phyloP scores from a whole-genome alignment of 2,888 invertebrate genomes.

The Pristionchus mayeri region DNA sequence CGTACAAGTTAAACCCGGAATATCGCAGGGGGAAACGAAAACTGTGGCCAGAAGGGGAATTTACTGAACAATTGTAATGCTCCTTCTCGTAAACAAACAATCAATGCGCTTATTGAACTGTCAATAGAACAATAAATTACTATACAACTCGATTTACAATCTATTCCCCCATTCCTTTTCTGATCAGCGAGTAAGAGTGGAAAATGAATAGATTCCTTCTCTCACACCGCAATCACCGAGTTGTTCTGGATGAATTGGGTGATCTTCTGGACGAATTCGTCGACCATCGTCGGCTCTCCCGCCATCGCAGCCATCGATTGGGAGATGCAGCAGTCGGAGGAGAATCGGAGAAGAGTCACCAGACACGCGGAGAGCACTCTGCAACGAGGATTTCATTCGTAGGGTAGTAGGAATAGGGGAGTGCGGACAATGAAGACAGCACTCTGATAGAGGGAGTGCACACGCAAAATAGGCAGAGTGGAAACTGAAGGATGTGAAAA shows the following conservation, averaged over 20 bases:
- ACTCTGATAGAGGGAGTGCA: no score
- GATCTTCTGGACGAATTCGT: slow-evolving; percentile 50
- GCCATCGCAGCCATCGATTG: slow-evolving; percentile 53
- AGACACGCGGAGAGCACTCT: slow-evolving; percentile 58
- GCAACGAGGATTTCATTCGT: slow-evolving; percentile 5
- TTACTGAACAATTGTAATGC: no score
- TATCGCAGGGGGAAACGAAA: no score
- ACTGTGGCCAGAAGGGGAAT: no score
- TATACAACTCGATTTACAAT: no score
- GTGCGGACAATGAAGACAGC: not conserved
- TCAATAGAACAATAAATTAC: no score
- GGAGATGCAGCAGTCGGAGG: slow-evolving; percentile 40
- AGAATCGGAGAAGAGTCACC: slow-evolving; percentile 59
- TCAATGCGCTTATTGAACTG: no score
- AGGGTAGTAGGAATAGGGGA: not conserved
- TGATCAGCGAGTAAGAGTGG: not conserved
- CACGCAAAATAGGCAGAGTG: no score
- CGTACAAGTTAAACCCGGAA: no score
- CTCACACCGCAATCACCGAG: slow-evolving; percentile 49
- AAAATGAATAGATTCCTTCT: not conserved
- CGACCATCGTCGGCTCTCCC: slow-evolving; percentile 53
- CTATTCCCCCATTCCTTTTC: no score
- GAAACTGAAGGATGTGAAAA: no score
- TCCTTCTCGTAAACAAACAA: no score
- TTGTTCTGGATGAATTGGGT: slow-evolving; percentile 44